Evolutionary conservation across 2,113 vertebrate genomes (phyloP), one percentile per base, ranked within the genome.

Genomic region (Genyomyrus donnyi): DNA sequence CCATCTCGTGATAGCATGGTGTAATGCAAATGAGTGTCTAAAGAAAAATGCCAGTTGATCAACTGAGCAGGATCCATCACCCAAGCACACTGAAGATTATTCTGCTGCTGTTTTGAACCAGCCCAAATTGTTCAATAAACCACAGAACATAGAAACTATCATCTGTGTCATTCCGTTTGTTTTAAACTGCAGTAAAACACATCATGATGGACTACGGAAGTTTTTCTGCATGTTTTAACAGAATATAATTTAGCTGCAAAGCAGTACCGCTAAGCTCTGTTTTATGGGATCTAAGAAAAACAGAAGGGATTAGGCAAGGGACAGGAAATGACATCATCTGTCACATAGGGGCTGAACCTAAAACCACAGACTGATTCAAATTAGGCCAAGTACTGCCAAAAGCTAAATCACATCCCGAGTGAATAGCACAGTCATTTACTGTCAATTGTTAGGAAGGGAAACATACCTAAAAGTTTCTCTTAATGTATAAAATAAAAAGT

Each of bases 291-390:
- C 95, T 96, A 94, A 96, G 92, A 94, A 95, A 95, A 97, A 96
- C 95, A 96, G 93, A 90, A 87, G 91, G 92, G 93, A 95, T 92
- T 95, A 94, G 94, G 93, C 94, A 94, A 93, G 94, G 95, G 94
- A 96, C 94, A 96, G 96, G 96, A 97, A 96, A 96, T 97, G 93
- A 97, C 95, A 95, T 96, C 96, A 97, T 95, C 94, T 92, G 93
- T 94, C 93, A 95, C 93, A 94, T 94, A 95, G 95, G 93, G 94
- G 92, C 96, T 94, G 94, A 95, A 96, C 94, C 95, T 94, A 92
- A 93, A 95, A 95, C 95, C 94, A 94, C 93, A 95, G 95, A 97
- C 94, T 96, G 95, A 97, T 96, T 96, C 96, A 95, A 96, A 96
- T 96, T 96, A 96, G 91, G 94, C 92, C 74, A 89, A 93, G 52